phyloP scores from a whole-genome alignment of 2,888 invertebrate species.

The Ochropleura leucogaster region DNA sequence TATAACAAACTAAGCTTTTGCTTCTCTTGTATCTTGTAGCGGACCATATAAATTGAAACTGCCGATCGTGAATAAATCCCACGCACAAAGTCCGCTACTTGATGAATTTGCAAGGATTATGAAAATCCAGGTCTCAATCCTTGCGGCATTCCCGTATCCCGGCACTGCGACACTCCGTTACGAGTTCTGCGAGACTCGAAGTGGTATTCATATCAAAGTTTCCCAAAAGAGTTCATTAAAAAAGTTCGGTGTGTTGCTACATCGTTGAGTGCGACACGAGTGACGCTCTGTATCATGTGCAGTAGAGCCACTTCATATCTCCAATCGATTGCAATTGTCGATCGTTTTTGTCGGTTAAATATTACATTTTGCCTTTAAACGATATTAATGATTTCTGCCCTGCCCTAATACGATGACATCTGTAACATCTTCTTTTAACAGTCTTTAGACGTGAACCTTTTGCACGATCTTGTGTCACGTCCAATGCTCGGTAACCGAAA shows the following conservation, averaged over 20 bases:
- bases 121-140: slow-evolving; percentile 55
- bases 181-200: slow-evolving; percentile 5
- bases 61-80: slow-evolving; percentile 56
- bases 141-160: not conserved
- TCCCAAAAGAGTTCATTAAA: slow-evolving; percentile 64
- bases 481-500: slow-evolving; percentile 53
- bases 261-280: slow-evolving; percentile 24
- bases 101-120: slow-evolving; percentile 57
- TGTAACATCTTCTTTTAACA: not conserved
- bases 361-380: not conserved
- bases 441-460: slow-evolving; percentile 17
- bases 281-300: not conserved
- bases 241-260: slow-evolving; percentile 60
- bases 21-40: slow-evolving; percentile 8
- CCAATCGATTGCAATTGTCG: not conserved
- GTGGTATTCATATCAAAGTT: slow-evolving; percentile 52
- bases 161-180: not conserved
- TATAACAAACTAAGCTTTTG: slow-evolving; percentile 34
- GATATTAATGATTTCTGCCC: too few species aligned
- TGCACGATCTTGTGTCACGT: not conserved
- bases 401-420: not conserved
- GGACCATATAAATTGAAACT: slow-evolving; percentile 61
- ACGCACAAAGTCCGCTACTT: slow-evolving; percentile 49
- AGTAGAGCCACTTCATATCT: slow-evolving; percentile 4
- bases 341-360: not conserved